phyloP scores from a whole-genome alignment of 2,888 invertebrate species.

The Nematopogon swammerdamellus region DNA sequence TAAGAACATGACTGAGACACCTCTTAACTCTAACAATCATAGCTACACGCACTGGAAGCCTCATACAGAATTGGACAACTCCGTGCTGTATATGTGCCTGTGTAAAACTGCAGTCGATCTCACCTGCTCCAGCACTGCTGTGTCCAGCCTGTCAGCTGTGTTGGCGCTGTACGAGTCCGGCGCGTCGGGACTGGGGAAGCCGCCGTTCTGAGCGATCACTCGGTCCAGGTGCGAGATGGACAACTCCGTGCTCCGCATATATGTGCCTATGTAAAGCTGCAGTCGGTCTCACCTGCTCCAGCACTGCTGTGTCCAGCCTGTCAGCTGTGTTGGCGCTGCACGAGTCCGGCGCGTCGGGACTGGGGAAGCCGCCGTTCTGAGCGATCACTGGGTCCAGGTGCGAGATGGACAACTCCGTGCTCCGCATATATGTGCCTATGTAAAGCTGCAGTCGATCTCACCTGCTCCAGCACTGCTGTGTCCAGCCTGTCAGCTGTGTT shows the following conservation, averaged over 20 bases:
- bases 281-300: constrained; percentile 68
- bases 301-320: constrained; percentile 74
- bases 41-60: not conserved
- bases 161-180: constrained; percentile 52
- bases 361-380: constrained; percentile 35
- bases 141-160: constrained; percentile 78
- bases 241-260: constrained; percentile 51
- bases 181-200: constrained; percentile 49
- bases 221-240: constrained; percentile 33
- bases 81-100: constrained; percentile 56
- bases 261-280: constrained; percentile 58
- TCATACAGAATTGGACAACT: constrained; percentile 39
- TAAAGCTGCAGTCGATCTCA: constrained; percentile 53
- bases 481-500: constrained; percentile 79
- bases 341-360: constrained; percentile 43
- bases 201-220: constrained; percentile 28
- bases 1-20: too few species aligned
- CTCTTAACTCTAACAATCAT: too few species aligned
- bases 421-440: constrained; percentile 53
- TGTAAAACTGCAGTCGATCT: constrained; percentile 49
- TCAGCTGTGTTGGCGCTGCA: constrained; percentile 67
- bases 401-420: constrained; percentile 51
- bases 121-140: constrained; percentile 72
- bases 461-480: constrained; percentile 71
- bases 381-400: constrained; percentile 32